Conservation (phyloP, 1,140 invertebrate genomes). For the Habropoda laboriosa region DNA sequence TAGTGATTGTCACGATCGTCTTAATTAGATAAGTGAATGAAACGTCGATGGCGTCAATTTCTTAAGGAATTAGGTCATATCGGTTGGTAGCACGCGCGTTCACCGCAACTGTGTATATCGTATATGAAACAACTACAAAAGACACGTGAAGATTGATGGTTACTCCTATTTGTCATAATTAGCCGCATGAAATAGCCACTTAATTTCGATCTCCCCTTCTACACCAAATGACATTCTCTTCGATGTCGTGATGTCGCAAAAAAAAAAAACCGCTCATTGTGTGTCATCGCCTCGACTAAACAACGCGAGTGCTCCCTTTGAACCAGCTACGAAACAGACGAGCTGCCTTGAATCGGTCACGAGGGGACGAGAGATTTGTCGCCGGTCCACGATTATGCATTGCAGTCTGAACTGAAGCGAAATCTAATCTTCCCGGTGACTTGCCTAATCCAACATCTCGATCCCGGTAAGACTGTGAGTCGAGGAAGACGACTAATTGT, state of each 20-base stretch:
- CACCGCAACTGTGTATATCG: too few species aligned
- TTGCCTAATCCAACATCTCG: conserved; percentile 11
- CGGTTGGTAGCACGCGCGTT: background rate
- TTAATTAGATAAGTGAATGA: conserved; percentile 4
- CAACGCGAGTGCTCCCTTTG: conserved; percentile 38
- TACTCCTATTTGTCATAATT: conserved; percentile 68
- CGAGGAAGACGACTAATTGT: background rate
- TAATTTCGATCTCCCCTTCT: conserved; percentile 57
- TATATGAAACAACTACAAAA: background rate
- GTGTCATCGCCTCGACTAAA: conserved; percentile 39
- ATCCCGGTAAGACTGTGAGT: conserved; percentile 22
- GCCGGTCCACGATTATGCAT: conserved; percentile 29
- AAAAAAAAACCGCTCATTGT: conserved; percentile 43
- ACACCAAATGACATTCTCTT: background rate
- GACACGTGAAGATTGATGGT: background rate
- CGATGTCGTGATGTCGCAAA: background rate
- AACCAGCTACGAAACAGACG: conserved; percentile 32
- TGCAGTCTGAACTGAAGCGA: conserved; percentile 1
- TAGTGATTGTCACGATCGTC: background rate
- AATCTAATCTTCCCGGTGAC: conserved; percentile 48
- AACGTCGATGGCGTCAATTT: conserved; percentile 4
- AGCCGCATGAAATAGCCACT: conserved; percentile 66
- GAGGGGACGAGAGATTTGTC: conserved; percentile 59
- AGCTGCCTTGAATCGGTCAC: conserved; percentile 27
- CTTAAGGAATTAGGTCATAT: conserved; percentile 10